Evolutionary conservation across 2,113 vertebrate species (phyloP).

Genomic region (Cryptotis parvus): DNA sequence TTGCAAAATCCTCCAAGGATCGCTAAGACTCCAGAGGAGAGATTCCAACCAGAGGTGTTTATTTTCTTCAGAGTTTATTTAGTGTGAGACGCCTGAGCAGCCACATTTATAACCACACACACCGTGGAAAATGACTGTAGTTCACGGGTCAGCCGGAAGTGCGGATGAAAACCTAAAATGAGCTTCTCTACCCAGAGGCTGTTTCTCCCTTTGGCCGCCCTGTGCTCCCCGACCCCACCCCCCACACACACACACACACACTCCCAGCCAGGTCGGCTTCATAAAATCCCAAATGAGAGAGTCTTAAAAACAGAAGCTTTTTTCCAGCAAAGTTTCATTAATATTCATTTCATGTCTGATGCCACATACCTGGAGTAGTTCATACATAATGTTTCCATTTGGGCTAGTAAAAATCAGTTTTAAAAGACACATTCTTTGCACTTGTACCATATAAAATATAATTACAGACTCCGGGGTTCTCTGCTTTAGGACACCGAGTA

Average conservation of each 20-base stretch:
- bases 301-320: conserved; percentile 55
- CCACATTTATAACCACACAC: neutral
- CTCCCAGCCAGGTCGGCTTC: neutral
- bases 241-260: no score
- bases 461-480: conserved; percentile 51
- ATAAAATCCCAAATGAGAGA: conserved; percentile 64
- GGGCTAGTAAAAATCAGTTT: conserved; percentile 70
- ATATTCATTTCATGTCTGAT: conserved; percentile 43
- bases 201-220: conserved; percentile 18
- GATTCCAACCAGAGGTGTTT: neutral
- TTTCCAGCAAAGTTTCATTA: conserved; percentile 58
- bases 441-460: conserved; percentile 52
- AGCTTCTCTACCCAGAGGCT: conserved; percentile 28
- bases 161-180: neutral
- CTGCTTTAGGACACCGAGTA: neutral
- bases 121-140: conserved; percentile 15
- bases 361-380: conserved; percentile 62
- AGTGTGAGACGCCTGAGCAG: neutral
- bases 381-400: conserved; percentile 59
- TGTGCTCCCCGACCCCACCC: no score
- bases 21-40: conserved; percentile 14
- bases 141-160: neutral
- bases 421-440: conserved; percentile 67
- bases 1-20: neutral
- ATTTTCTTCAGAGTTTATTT: conserved; percentile 54